Conservation (phyloP, 92 coral and sea anemone genomes). For the Muricea muricata region DNA sequence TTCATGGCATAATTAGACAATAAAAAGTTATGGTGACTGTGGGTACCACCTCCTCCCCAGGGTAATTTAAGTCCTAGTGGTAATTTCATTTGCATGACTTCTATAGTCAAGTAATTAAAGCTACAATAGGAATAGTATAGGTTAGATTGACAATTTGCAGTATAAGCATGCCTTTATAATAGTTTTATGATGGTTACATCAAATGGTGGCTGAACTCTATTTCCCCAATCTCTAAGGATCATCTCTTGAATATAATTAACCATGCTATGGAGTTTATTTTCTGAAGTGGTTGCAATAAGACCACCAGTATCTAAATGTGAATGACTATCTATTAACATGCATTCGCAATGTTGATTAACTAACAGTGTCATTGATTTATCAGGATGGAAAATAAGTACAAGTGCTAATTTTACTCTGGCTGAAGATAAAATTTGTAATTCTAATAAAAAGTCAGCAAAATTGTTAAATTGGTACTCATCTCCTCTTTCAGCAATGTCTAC, state of each 20-base stretch:
- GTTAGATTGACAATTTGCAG: too few relatives aligned
- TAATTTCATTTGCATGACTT: background rate
- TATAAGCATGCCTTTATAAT: too few relatives aligned
- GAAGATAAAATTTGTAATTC: background rate
- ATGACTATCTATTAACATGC: conserved; percentile 54
- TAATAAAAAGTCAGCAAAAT: conserved; percentile 39
- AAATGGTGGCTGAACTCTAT: conserved; percentile 28
- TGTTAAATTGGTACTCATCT: conserved; percentile 46
- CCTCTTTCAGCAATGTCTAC: conserved; percentile 48
- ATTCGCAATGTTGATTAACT: conserved; percentile 23
- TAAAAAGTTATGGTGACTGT: background rate
- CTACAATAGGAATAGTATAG: background rate
- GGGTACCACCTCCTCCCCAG: background rate
- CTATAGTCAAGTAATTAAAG: background rate
- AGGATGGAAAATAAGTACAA: conserved; percentile 52
- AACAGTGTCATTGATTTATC: conserved; percentile 50
- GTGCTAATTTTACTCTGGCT: conserved; percentile 42
- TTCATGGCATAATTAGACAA: background rate
- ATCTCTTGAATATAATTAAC: conserved; percentile 35
- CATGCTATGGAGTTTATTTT: conserved; percentile 17
- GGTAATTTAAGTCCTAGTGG: too few relatives aligned
- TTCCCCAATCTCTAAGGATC: conserved; percentile 53
- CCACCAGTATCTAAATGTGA: conserved; percentile 42
- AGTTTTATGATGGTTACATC: conserved; percentile 41
- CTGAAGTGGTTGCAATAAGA: conserved; percentile 36